A percentile compares a stretch with the other conserved stretches of the same genome.
Evolutionary conservation across 2,797 vertebrate species (phyloP).

Genomic region (Balearica regulorum): DNA sequence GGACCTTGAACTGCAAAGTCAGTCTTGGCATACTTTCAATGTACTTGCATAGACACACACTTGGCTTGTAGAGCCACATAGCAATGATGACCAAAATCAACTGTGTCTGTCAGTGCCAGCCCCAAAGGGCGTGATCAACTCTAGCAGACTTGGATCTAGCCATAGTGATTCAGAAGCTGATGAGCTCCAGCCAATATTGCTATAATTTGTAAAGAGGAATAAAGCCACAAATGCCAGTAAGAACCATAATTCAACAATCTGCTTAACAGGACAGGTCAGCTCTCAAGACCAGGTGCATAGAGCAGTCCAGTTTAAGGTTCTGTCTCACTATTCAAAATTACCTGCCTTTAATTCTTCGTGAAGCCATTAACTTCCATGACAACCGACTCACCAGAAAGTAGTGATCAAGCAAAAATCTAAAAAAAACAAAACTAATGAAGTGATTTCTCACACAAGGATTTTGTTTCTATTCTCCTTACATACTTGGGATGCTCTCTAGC

Average conservation of each 20-base stretch:
- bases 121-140: not conserved
- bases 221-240: not conserved
- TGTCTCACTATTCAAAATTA: not conserved
- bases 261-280: not conserved
- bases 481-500: not conserved
- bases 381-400: not conserved
- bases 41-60: not conserved
- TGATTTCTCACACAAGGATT: not conserved
- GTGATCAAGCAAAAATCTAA: not conserved
- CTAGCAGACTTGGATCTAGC: not conserved
- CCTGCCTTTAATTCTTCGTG: not conserved
- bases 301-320: not conserved
- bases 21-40: not conserved
- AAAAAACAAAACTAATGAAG: not conserved
- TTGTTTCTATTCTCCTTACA: not conserved
- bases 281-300: not conserved
- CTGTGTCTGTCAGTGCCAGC: not conserved
- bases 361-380: not conserved
- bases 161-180: not conserved
- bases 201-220: not conserved
- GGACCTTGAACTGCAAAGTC: not conserved
- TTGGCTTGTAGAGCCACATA: not conserved
- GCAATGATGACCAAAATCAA: not conserved
- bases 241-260: not conserved
- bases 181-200: not conserved